Evolutionary conservation across 2,797 vertebrate species (phyloP).

Genomic region (Lacerta viridis): DNA sequence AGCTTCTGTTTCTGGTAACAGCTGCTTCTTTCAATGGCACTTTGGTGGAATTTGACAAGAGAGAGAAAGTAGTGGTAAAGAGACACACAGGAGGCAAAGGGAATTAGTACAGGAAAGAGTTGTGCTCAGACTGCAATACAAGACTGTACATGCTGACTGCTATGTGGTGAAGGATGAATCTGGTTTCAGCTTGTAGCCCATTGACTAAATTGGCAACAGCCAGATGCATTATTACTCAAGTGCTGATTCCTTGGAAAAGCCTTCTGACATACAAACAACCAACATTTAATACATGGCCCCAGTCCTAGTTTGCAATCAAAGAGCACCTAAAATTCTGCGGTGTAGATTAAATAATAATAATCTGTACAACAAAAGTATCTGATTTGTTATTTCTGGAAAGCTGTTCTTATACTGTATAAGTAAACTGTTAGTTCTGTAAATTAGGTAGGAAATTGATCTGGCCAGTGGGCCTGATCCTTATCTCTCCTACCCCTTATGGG

Average conservation of each 20-base stretch:
- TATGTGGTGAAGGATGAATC: neutral
- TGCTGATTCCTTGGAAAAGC: neutral
- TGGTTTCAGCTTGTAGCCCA: neutral
- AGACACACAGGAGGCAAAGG: neutral
- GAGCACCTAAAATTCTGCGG: constrained; percentile 19
- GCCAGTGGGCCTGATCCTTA: too few species aligned
- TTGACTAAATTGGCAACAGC: neutral
- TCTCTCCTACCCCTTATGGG: too few species aligned
- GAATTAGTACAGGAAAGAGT: neutral
- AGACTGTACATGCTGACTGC: neutral
- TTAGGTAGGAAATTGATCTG: too few species aligned
- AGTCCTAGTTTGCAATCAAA: neutral
- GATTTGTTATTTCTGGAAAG: neutral
- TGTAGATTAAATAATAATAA: neutral
- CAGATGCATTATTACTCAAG: neutral
- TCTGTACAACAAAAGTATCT: neutral
- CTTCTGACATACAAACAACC: neutral
- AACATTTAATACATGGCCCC: neutral
- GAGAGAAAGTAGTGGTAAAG: neutral
- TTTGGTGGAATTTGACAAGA: neutral
- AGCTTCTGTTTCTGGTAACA: neutral
- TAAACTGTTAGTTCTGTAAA: too few species aligned
- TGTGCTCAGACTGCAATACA: neutral
- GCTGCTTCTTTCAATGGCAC: neutral
- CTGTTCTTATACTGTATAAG: neutral